Base-by-base conservation (phyloP, 2,797 vertebrate species). In the Lagorchestes hirsutus region DNA sequence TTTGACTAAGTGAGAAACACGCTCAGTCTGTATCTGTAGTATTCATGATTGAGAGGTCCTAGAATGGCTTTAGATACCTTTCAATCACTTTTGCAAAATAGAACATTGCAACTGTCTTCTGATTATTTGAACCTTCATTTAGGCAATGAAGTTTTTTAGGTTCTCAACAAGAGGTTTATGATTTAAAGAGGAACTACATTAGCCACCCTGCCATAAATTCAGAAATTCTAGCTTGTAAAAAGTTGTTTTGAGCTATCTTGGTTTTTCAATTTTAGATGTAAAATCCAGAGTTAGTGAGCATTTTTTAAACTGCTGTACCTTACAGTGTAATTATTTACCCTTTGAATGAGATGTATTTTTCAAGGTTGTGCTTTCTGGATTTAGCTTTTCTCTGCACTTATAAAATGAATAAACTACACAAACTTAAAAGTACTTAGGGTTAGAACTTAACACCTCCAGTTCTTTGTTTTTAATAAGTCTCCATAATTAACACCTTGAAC, bases 401-500 rank as follows among this genome's bases (percentile, higher is more conserved):
- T 93, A 96, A 97, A 97, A 93, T 96, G 93, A 97, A 97, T 97
- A 95, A 98, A 97, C 57, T 54, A n/a, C 22, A 34, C 91, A 96
- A 95, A 98, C 97, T 97, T 97, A 95, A 97, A 98, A 95, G 96
- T 93, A 58, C 62, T 93, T 92, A 95, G 93, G 92, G 92, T 97
- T 97, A 93, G 93, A 96, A 58, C 96, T 11, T 55, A 96, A 96
- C 90, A 82, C 31, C 96, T 96, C 96, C 54, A 40, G 93, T 90
- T 82, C 92, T 95, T 97, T 96, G 55, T 95, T 97, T 97, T 98
- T 98, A 98, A 98, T 97, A 95, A 97, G 97, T 95, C 95, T 92
- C 95, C 94, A 93, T 98, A 98, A 98, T 98, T 98, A 97, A 95
- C 96, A 96, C 97, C 97, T 97, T 98, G 95, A 94, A 95, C 96